Base-by-base conservation (phyloP, 2,113 vertebrate genomes). In the Dicerorhinus sumatrensis region DNA sequence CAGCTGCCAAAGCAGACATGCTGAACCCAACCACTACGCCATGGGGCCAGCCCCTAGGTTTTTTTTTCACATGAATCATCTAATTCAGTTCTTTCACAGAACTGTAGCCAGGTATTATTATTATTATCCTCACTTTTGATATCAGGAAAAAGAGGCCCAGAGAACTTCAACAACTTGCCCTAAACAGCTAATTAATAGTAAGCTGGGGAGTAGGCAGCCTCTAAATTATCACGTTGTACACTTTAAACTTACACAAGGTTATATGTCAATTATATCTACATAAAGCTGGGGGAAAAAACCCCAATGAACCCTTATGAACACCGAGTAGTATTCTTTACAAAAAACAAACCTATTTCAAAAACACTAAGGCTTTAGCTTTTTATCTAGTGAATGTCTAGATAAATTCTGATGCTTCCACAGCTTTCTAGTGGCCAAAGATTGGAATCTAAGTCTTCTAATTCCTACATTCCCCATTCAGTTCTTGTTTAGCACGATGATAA, bases 81-180 rank as follows among this genome's bases (percentile, higher is more conserved):
- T 90, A 83, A 83, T 81, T 97, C 58, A 88, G n/a, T 89, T 79
- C 33, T 48, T 83, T 96, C 27, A 79, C 10, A 77, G 67, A 95
- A 63, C 23, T 89, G 10, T 29, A 86, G 5, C 11, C 76, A 73
- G 6, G 51, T 33, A 67, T 63, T 58, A 70, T 70, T 33, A 60
- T 73, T 79, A 29, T 33, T 73, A 84, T 46, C 29, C 33, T 97
- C 4, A 84, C 2, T 84, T 93, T 77, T 21, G 54, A 25, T 72
- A 69, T 79, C 13, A 80, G 62, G 18, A 97, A 92, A 42, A 31
- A 27, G n/a, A 82, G 42, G 39, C 51, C 39, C 12, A 89, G 62
- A 89, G 17, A 87, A 72, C 82, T 77, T 89, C 14, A 76, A 76
- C 20, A 70, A 60, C 8, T 67, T 92, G 20, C 51, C 7, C 17